Evolutionary conservation across 1,140 invertebrate species (phyloP).

Genomic region (Halesus radiatus): DNA sequence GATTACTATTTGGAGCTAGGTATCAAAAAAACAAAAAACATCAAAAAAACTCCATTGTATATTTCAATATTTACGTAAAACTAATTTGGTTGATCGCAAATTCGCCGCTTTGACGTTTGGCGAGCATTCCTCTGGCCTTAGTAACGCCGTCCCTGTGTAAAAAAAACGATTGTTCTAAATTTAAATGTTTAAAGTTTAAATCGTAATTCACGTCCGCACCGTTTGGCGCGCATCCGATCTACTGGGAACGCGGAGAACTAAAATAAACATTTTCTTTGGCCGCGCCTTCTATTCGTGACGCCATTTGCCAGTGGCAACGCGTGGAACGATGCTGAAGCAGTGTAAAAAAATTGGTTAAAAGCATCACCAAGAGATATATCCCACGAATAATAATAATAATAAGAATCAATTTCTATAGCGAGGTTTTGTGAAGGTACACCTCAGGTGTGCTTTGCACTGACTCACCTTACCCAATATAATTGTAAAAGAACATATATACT

Average conservation of each 20-base stretch:
- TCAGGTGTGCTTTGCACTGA: no score
- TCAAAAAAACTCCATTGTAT: background rate
- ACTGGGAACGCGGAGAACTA: background rate
- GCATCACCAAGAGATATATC: no score
- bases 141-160: background rate
- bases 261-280: background rate
- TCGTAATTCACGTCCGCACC: slow-evolving; percentile 5
- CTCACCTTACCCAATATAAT: no score
- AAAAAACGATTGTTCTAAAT: background rate
- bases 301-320: background rate
- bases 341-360: no score
- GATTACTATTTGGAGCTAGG: background rate
- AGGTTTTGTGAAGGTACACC: no score
- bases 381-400: no score
- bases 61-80: background rate
- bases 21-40: background rate
- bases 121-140: background rate
- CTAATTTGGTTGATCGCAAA: background rate
- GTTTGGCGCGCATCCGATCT: background rate
- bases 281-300: background rate
- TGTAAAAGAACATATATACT: no score
- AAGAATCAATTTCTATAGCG: no score
- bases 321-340: background rate
- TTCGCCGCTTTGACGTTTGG: background rate
- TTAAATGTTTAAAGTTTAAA: slow-evolving; percentile 4